Base-by-base conservation (phyloP, 2,113 vertebrate genomes). In the Onychorhynchus coronatus region DNA sequence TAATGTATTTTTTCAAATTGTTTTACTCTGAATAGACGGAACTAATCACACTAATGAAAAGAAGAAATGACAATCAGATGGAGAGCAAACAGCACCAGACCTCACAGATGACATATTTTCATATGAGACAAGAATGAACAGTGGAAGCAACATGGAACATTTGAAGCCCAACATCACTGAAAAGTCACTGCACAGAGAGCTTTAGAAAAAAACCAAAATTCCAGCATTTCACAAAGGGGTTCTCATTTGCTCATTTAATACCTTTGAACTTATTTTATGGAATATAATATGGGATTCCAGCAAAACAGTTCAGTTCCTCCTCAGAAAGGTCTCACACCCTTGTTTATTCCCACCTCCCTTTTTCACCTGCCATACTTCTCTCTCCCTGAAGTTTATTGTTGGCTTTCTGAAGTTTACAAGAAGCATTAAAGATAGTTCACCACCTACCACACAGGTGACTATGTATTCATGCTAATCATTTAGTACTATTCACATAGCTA, bases 81-180 rank as follows among this genome's bases (percentile, higher is more conserved):
- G 75, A 42, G 31, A 80, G 49, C 78, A 91, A 88, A 88, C n/a
- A 93, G 53, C 27, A 80, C 49, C 75, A 95, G 88, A 79, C 63
- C 79, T 93, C 59, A 53, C 53, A 94, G 91, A 70, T 70, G 78
- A 97, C 68, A 82, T 31, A 73, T 85, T 94, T 93, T 76, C 31
- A 27, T 18, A 47, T 22, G 41, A 83, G 44, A 87, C 31, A 91
- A 74, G 84, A 89, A 89, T 30, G 87, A 94, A 67, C 76, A 81
- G 6, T 74, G 47, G 56, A 91, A 91, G 70, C 85, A 96, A 96
- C 78, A 95, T 73, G 72, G 82, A 95, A 70, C 46, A 76, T 83
- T 53, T 66, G 67, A 83, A 94, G 75, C 78, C 55, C 62, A 93
- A 73, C 44, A 90, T 75, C 85, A 89, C 30, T 68, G 65, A 49